Evolutionary conservation across 2,113 vertebrate genomes (phyloP), one percentile per base, ranked within the genome.

Genomic region (Gasterosteus nipponicus): DNA sequence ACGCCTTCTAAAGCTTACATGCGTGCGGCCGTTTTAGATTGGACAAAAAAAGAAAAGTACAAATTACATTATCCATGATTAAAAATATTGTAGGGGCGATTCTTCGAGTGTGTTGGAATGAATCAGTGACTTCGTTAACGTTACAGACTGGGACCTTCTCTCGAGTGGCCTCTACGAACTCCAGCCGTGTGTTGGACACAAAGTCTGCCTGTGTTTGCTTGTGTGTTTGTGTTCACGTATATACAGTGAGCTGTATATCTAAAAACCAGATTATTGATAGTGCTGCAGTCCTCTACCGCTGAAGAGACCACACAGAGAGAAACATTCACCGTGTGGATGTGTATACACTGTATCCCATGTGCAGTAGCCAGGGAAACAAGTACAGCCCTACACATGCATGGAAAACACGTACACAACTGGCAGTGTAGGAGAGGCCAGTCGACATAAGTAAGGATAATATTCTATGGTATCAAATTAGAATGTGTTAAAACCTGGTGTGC

Each of bases 221-320:
- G 12, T 77, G 5, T 69, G 46, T 54, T 49, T 51, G 47, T 72
- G 62, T 72, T 84, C 57, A 77, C 76, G 78, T 60, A 54, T 51
- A 60, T 56, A 67, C 63, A 54, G 68, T 77, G 22, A 56, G 22
- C 64, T 83, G 73, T 75, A 58, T 53, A 60, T 81, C 49, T 62
- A 66, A 87, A 75, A 75, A 80, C 85, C 70, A 71, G 64, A 72
- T 69, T 72, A 73, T 26, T 82, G 73, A 84, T 87, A 73, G 63
- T 74, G 57, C 41, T 66, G 65, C 59, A 83, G 84, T 75, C 72
- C 58, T 70, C 80, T 69, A 47, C 59, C 73, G 59, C 78, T 70
- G 67, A 62, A 11, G 47, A 84, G 90, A 89, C 87, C 89, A 90
- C 91, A 91, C 88, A 86, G 57, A 83, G 69, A 78, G 85, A 39